Evolutionary conservation across 2,797 vertebrate species (phyloP).

Genomic region (Phoebastria nigripes): DNA sequence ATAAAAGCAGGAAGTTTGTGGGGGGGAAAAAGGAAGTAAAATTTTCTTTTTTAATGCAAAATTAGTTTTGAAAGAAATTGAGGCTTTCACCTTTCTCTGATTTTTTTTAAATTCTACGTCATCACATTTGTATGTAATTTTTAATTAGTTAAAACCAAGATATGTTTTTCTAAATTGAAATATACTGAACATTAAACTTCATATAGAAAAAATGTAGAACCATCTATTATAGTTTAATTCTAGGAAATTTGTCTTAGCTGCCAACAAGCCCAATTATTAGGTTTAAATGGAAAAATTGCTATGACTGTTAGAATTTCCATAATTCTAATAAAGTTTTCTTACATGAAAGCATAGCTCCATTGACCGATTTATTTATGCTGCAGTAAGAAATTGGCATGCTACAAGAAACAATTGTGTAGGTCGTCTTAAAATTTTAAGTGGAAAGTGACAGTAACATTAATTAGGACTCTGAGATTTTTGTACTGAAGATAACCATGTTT

Average conservation of each 20-base stretch:
- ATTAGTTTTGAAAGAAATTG: not conserved
- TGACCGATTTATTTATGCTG: not conserved
- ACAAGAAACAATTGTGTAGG: slow-evolving; percentile 8
- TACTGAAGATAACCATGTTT: not conserved
- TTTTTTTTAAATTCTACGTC: not conserved
- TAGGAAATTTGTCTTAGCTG: not conserved
- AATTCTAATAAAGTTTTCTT: not conserved
- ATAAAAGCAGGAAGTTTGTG: not conserved
- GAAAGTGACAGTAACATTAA: slow-evolving; percentile 14
- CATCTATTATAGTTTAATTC: not conserved
- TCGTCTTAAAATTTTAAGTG: not conserved
- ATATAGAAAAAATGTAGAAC: not conserved
- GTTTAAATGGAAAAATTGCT: not conserved
- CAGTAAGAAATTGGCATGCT: not conserved
- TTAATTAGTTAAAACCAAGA: not conserved
- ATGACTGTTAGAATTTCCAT: not conserved
- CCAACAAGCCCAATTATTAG: not conserved
- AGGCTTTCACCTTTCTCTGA: not conserved
- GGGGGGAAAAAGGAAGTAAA: not conserved
- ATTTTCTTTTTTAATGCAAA: not conserved
- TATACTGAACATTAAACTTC: not conserved
- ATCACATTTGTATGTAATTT: not conserved
- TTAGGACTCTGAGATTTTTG: not conserved
- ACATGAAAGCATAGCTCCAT: not conserved
- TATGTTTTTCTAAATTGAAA: not conserved